A percentile compares a stretch with the other conserved stretches of the same genome.
phyloP scores from a whole-genome alignment of 53 echinoderm and acorn worm species.

The Pentamera pediparva region DNA sequence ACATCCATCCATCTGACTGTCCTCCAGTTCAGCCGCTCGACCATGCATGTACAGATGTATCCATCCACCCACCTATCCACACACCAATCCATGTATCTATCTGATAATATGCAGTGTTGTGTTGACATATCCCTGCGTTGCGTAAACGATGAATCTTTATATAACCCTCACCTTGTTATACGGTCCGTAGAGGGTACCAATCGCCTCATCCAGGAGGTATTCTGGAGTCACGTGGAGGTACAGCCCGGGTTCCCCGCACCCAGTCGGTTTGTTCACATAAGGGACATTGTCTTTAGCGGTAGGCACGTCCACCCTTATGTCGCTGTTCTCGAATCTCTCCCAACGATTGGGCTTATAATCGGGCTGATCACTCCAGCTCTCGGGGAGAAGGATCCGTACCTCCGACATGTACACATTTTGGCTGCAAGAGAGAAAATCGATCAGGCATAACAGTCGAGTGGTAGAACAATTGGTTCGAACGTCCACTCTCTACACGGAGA shows the following conservation, averaged over 20 bases:
- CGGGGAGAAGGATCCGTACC: slow-evolving; percentile 75
- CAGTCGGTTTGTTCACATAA: slow-evolving; percentile 68
- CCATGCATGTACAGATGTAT: no score
- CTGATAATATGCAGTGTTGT: no score
- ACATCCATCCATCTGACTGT: no score
- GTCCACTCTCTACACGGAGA: no score
- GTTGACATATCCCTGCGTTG: no score
- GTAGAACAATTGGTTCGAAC: no score
- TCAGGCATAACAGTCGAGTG: not conserved
- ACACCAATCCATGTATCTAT: no score
- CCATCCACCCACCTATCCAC: no score
- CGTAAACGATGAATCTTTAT: no score
- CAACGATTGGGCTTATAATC: slow-evolving; percentile 49
- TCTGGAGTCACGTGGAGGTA: slow-evolving; percentile 80
- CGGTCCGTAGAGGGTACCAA: slow-evolving; percentile 48
- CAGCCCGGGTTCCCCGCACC: slow-evolving; percentile 65
- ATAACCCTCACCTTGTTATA: slow-evolving; percentile 57
- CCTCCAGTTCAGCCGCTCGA: no score
- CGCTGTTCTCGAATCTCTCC: slow-evolving; percentile 87
- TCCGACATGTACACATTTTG: slow-evolving; percentile 69
- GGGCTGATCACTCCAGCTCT: slow-evolving; percentile 55
- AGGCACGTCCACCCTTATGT: slow-evolving; percentile 53
- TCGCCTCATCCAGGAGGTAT: slow-evolving; percentile 46
- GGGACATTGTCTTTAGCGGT: slow-evolving; percentile 58
- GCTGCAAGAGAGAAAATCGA: slow-evolving; percentile 37